Percentiles rank a stretch among this genome's conserved stretches.
phyloP scores from a whole-genome alignment of 1,140 invertebrate genomes.

The Samia ricini region DNA sequence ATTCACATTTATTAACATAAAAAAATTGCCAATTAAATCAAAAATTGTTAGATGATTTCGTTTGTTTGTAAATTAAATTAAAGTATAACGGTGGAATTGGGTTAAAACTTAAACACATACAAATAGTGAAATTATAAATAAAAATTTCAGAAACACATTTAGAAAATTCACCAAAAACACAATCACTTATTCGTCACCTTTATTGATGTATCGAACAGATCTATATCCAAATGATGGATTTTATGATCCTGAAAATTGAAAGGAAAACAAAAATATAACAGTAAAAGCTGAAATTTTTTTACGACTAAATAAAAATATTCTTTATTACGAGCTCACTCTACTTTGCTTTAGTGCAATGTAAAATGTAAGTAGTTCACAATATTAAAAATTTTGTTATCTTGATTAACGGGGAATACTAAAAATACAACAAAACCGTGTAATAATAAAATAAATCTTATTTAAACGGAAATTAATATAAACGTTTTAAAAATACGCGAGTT shows the following conservation, averaged over 20 bases:
- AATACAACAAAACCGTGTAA: too few species aligned
- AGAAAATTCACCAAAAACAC: neutral
- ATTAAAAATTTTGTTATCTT: too few species aligned
- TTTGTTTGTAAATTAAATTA: neutral
- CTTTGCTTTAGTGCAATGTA: too few species aligned
- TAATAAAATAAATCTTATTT: too few species aligned
- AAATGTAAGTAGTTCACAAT: too few species aligned
- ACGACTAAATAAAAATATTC: too few species aligned
- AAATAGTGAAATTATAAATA: neutral
- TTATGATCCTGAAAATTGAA: conserved; percentile 61
- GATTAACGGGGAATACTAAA: too few species aligned
- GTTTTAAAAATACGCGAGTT: too few species aligned
- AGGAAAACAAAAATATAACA: neutral
- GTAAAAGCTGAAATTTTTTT: too few species aligned
- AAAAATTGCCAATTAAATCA: neutral
- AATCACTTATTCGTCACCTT: conserved; percentile 61
- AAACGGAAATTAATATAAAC: too few species aligned
- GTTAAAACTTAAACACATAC: neutral
- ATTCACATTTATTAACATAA: neutral
- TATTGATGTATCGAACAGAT: conserved; percentile 68
- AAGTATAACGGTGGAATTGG: neutral
- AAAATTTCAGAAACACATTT: neutral
- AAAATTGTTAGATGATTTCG: neutral
- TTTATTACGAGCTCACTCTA: too few species aligned
- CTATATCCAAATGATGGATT: conserved; percentile 56